Evolutionary conservation across 2,888 invertebrate species (phyloP).

Genomic region (Clunio marinus): DNA sequence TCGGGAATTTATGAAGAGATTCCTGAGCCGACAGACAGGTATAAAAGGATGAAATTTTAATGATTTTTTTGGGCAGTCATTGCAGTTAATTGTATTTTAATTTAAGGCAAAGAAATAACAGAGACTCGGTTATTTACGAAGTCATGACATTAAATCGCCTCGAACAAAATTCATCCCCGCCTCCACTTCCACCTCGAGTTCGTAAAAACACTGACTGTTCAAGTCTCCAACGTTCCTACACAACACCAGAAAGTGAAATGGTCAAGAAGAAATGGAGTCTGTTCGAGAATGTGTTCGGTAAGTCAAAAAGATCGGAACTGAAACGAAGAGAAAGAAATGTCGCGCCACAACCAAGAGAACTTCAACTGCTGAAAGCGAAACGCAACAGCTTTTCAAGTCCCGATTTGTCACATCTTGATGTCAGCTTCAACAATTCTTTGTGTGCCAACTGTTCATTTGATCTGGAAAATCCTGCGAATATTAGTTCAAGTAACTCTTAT

Average conservation of each 20-base stretch:
- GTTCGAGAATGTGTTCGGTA: constrained; percentile 44
- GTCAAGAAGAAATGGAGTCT: constrained; percentile 45
- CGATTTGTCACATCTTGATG: constrained; percentile 45
- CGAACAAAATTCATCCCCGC: constrained; percentile 41
- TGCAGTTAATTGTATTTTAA: not conserved
- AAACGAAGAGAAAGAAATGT: constrained; percentile 41
- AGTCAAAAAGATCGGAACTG: constrained; percentile 43
- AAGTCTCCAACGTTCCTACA: constrained; percentile 48
- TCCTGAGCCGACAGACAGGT: constrained; percentile 43
- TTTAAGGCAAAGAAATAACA: too few species aligned
- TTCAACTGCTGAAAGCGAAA: constrained; percentile 42
- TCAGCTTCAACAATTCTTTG: not conserved
- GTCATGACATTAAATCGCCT: constrained; percentile 47
- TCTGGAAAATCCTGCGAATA: not conserved
- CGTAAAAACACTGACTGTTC: constrained; percentile 49
- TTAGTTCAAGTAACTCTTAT: constrained; percentile 27
- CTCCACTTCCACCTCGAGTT: constrained; percentile 48
- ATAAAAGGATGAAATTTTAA: not conserved
- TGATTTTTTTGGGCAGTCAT: not conserved
- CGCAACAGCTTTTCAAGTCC: constrained; percentile 52
- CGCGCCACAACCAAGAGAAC: constrained; percentile 39
- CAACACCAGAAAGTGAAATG: constrained; percentile 50
- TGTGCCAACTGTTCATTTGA: constrained; percentile 8
- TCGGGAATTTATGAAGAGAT: constrained; percentile 52
- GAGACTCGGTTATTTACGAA: constrained; percentile 46